A percentile compares a stretch with the other conserved stretches of the same genome.
Conservation (phyloP, 2,113 vertebrate species). For the Brachypteracias leptosomus region DNA sequence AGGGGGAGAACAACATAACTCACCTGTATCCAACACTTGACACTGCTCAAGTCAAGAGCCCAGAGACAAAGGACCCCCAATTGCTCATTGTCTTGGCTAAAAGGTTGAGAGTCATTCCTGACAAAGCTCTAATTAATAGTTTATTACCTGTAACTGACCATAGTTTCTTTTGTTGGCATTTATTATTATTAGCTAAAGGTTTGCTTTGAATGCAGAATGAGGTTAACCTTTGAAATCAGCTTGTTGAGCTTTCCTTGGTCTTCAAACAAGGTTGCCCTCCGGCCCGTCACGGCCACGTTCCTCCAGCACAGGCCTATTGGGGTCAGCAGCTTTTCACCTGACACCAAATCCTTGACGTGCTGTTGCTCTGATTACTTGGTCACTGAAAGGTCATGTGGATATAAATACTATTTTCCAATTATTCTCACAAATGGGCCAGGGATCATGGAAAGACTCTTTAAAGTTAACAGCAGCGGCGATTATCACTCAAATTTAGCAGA, state of each 20-base stretch:
- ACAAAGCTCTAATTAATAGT: conserved; percentile 89
- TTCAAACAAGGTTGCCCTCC: not conserved
- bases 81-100: conserved; percentile 78
- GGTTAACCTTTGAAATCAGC: not conserved
- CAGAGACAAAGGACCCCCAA: conserved; percentile 77
- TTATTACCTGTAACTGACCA: conserved; percentile 87
- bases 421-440: not conserved
- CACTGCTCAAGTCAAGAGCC: conserved; percentile 77
- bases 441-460: not conserved
- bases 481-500: not conserved
- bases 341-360: not conserved
- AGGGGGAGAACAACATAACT: conserved; percentile 43
- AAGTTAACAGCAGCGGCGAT: not conserved
- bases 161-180: conserved; percentile 40
- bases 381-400: not conserved
- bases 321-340: not conserved
- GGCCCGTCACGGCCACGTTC: rapidly evolving
- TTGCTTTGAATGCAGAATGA: conserved; percentile 40
- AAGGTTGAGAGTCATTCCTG: conserved; percentile 80
- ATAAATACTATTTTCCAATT: not conserved
- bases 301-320: not conserved
- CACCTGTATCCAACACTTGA: conserved; percentile 83
- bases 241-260: not conserved
- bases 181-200: conserved; percentile 58
- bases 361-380: not conserved